Conservation (phyloP, 37 sponge, comb jelly and placozoan genomes). For the Crambe crambe region DNA sequence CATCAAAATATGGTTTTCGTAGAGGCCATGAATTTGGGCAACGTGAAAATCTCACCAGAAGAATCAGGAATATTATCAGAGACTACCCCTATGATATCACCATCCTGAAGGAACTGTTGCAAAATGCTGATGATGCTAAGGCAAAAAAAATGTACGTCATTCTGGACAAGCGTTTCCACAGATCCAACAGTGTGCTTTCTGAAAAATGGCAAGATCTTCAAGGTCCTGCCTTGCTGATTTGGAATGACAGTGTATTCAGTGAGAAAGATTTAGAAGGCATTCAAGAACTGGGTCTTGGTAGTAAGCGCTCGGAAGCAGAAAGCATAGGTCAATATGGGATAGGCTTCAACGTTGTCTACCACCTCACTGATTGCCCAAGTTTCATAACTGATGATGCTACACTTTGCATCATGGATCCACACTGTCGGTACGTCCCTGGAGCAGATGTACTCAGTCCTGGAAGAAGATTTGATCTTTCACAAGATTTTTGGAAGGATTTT, state of each 20-base stretch:
- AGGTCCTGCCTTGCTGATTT: slow-evolving; percentile 71
- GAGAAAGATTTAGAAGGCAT: slow-evolving; percentile 78
- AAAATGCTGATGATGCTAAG: slow-evolving; percentile 91
- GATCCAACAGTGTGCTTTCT: background rate
- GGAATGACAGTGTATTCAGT: slow-evolving; percentile 67
- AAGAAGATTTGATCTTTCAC: slow-evolving; percentile 32
- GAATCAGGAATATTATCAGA: slow-evolving; percentile 48
- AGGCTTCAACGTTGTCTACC: slow-evolving; percentile 86
- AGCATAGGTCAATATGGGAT: slow-evolving; percentile 84
- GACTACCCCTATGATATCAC: slow-evolving; percentile 48
- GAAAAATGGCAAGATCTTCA: slow-evolving; percentile 52
- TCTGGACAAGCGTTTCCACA: slow-evolving; percentile 55
- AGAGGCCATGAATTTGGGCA: slow-evolving; percentile 66
- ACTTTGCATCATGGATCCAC: slow-evolving; percentile 73
- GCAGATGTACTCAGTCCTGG: slow-evolving; percentile 36
- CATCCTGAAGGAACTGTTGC: slow-evolving; percentile 75
- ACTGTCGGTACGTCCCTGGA: slow-evolving; percentile 42
- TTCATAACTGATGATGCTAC: slow-evolving; percentile 60
- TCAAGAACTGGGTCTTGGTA: slow-evolving; percentile 68
- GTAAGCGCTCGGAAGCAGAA: slow-evolving; percentile 31
- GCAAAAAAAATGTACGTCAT: slow-evolving; percentile 75
- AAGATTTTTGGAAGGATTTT: slow-evolving; percentile 52
- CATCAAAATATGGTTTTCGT: slow-evolving; percentile 8
- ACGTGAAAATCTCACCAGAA: slow-evolving; percentile 69
- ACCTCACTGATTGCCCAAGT: slow-evolving; percentile 83